Evolutionary conservation across 2,888 invertebrate species (phyloP).

Genomic region (Saturnia japonica): DNA sequence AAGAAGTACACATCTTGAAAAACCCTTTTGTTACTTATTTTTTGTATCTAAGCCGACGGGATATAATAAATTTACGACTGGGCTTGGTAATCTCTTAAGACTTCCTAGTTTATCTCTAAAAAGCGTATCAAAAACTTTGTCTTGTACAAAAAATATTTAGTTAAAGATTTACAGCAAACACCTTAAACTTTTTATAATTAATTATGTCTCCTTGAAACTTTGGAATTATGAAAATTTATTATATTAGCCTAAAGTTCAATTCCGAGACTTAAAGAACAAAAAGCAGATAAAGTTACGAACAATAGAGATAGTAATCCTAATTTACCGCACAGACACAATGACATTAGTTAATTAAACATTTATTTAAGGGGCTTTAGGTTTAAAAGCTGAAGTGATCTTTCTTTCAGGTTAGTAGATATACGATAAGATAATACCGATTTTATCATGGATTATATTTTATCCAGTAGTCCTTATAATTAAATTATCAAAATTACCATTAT

Average conservation of each 20-base stretch:
- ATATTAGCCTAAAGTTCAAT: conserved; percentile 1
- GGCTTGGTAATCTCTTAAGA: conserved; percentile 11
- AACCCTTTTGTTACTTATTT: background rate
- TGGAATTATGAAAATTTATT: conserved; percentile 12
- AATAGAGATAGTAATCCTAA: conserved; percentile 10
- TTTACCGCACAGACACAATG: background rate
- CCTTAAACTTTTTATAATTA: conserved; percentile 11
- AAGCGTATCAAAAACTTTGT: conserved; percentile 4
- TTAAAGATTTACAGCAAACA: conserved; percentile 4
- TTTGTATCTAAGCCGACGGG: background rate
- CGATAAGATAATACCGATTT: background rate
- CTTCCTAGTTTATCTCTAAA: conserved; percentile 14
- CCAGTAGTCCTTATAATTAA: background rate
- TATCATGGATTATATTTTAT: background rate
- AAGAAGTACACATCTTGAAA: background rate
- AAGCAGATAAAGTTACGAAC: conserved; percentile 2
- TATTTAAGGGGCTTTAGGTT: background rate
- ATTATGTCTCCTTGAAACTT: conserved; percentile 7
- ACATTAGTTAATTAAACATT: conserved; percentile 12
- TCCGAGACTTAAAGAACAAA: conserved; percentile 5
- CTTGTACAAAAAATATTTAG: background rate
- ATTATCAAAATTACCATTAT: too few relatives aligned
- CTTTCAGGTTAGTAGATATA: background rate
- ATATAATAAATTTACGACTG: conserved; percentile 4
- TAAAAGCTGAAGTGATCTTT: background rate